Percentiles rank a stretch among this genome's conserved stretches.
Evolutionary conservation across 1,140 invertebrate genomes (phyloP).

Genomic region (Drosophila auraria): DNA sequence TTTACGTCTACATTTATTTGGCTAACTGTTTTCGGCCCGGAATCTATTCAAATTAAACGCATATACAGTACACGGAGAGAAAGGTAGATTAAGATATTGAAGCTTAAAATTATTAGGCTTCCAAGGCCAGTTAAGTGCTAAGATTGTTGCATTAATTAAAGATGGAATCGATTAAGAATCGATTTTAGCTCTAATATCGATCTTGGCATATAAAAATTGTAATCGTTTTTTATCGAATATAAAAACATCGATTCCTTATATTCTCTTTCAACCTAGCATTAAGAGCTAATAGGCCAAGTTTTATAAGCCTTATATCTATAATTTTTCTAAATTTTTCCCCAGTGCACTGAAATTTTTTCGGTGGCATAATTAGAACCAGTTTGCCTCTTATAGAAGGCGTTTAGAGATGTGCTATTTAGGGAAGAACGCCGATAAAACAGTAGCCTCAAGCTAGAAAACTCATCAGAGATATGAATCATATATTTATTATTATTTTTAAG

Average conservation of each 20-base stretch:
- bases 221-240: no score
- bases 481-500: constrained; percentile 14
- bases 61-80: constrained; percentile 1
- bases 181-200: no score
- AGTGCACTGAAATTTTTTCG: background rate
- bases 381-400: constrained; percentile 40
- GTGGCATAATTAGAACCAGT: constrained; percentile 79
- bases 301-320: no score
- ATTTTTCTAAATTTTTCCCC: background rate
- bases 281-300: no score
- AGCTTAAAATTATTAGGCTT: background rate
- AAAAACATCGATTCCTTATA: no score
- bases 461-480: constrained; percentile 13
- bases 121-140: background rate
- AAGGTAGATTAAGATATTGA: background rate
- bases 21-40: constrained; percentile 71
- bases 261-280: no score
- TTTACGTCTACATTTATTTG: constrained; percentile 60
- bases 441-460: background rate
- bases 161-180: background rate
- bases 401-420: constrained; percentile 1
- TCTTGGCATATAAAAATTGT: no score
- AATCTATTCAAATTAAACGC: constrained; percentile 51
- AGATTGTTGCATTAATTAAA: background rate
- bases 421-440: background rate